A percentile compares a stretch with the other conserved stretches of the same genome.
Conservation (phyloP, 1,140 invertebrate genomes). For the Drosophila seguyi region DNA sequence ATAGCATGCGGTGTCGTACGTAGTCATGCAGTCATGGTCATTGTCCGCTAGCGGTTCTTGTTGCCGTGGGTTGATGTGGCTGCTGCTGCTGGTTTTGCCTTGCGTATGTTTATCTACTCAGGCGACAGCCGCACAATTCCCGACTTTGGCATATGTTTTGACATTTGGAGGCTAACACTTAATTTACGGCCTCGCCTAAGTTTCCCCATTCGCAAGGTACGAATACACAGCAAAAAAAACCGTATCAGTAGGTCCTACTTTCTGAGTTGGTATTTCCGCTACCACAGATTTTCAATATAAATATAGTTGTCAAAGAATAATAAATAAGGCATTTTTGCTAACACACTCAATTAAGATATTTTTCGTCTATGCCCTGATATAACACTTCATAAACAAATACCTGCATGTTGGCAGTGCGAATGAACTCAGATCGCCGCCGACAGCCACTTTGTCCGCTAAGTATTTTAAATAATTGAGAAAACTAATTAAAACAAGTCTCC, state of each 20-base stretch:
- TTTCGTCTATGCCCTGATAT: background rate
- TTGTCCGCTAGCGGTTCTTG: constrained; percentile 72
- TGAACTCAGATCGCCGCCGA: background rate
- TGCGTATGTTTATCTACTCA: constrained; percentile 51
- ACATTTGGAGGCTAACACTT: constrained; percentile 72
- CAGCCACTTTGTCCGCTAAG: constrained; percentile 11
- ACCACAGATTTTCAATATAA: background rate
- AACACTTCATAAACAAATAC: background rate
- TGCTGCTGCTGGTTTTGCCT: constrained; percentile 11
- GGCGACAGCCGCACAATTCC: constrained; percentile 44
- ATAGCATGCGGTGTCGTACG: background rate
- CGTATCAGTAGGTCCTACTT: too few relatives aligned
- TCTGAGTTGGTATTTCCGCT: background rate
- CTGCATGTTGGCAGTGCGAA: constrained; percentile 8
- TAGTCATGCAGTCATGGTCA: constrained; percentile 60
- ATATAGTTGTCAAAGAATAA: background rate
- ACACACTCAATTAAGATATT: background rate
- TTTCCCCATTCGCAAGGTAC: constrained; percentile 7
- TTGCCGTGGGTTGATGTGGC: constrained; percentile 22
- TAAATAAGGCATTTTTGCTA: background rate
- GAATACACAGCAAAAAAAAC: background rate
- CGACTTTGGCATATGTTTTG: constrained; percentile 66
- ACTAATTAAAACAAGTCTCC: constrained; percentile 57
- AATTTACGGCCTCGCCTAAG: constrained; percentile 69
- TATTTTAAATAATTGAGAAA: constrained; percentile 67